Conservation (phyloP, 2,113 vertebrate genomes). For the Arvicanthis niloticus region DNA sequence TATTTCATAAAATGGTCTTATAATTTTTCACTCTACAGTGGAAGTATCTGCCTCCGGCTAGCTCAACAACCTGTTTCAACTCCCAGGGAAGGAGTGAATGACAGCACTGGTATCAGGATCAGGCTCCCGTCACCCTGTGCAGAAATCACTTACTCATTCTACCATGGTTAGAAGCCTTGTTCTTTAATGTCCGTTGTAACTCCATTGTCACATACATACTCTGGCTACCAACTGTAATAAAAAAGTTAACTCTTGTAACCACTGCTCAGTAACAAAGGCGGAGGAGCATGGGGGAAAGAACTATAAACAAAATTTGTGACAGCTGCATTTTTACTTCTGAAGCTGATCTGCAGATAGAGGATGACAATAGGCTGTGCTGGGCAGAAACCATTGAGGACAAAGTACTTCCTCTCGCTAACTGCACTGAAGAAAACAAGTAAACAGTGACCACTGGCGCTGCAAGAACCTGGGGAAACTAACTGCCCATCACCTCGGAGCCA, state of each 20-base stretch:
- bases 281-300: neutral
- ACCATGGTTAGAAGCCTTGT: neutral
- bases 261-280: neutral
- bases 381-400: neutral
- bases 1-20: too few species aligned
- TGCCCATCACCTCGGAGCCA: neutral
- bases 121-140: fast-evolving
- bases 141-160: neutral
- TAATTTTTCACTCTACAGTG: too few species aligned
- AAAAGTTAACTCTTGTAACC: neutral
- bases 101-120: neutral
- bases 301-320: neutral
- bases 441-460: neutral
- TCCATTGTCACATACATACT: neutral
- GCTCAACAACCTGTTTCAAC: neutral
- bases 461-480: neutral
- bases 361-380: neutral
- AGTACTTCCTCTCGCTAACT: neutral
- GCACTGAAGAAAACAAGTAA: neutral
- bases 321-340: neutral
- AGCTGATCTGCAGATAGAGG: neutral
- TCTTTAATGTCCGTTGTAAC: neutral
- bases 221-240: neutral
- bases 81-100: neutral
- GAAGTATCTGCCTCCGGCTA: neutral